Percentiles rank a stretch among this genome's conserved stretches.
phyloP scores from a whole-genome alignment of 1,140 invertebrate species.

The Papilio polyxenes region DNA sequence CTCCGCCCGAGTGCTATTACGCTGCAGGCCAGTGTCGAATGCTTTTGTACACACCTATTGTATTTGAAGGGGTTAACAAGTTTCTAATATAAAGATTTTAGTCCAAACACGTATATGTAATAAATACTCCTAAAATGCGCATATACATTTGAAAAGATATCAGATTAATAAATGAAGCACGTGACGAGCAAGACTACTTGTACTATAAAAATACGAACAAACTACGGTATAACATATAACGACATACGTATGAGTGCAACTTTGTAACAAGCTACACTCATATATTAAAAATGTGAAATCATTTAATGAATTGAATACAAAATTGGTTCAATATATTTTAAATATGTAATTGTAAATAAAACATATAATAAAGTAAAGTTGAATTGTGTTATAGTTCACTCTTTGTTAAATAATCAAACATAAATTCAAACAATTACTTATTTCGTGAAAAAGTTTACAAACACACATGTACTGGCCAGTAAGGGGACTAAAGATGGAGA shows the following conservation, averaged over 20 bases:
- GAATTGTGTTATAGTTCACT: background rate
- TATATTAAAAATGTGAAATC: too few species aligned
- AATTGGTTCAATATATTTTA: too few species aligned
- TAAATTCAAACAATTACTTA: conserved; percentile 7
- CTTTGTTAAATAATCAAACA: background rate
- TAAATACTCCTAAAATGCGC: too few species aligned
- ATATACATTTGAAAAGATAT: too few species aligned
- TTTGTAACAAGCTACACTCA: too few species aligned
- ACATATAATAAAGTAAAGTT: background rate
- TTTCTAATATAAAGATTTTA: background rate
- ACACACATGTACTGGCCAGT: background rate
- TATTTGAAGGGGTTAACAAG: background rate
- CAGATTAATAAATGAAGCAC: too few species aligned
- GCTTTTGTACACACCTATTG: conserved; percentile 33
- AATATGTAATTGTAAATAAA: too few species aligned
- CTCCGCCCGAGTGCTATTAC: conserved; percentile 29
- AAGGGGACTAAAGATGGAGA: background rate
- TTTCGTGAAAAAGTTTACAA: conserved; percentile 14
- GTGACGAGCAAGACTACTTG: too few species aligned
- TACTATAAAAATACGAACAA: too few species aligned
- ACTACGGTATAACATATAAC: too few species aligned
- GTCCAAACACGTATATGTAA: background rate
- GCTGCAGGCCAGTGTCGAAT: conserved; percentile 9
- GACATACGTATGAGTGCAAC: too few species aligned
- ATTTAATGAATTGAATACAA: too few species aligned